phyloP scores from a whole-genome alignment of 1,140 invertebrate genomes.

The Drosophila miranda region DNA sequence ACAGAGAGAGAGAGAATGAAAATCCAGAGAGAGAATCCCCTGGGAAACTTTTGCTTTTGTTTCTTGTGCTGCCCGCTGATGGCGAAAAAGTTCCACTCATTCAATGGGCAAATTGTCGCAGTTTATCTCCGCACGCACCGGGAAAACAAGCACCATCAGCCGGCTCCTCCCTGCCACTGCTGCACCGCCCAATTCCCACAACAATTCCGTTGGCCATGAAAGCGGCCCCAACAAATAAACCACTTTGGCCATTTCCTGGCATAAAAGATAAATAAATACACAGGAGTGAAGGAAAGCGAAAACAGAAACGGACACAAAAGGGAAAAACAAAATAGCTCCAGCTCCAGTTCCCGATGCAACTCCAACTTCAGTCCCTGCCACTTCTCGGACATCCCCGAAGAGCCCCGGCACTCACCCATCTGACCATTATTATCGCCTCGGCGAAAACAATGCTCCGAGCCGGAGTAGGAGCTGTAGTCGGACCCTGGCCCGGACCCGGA shows the following conservation, averaged over 20 bases:
- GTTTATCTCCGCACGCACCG: constrained; percentile 73
- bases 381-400: neutral
- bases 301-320: constrained; percentile 9
- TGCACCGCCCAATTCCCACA: constrained; percentile 30
- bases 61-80: constrained; percentile 27
- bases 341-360: constrained; percentile 55
- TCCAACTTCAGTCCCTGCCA: constrained; percentile 29
- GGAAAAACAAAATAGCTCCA: constrained; percentile 46
- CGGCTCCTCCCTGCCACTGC: constrained; percentile 17
- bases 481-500: too few species aligned
- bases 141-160: constrained; percentile 20
- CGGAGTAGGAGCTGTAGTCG: neutral
- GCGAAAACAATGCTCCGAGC: constrained; percentile 54
- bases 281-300: constrained; percentile 3
- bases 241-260: constrained; percentile 56
- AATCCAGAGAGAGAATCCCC: constrained; percentile 2
- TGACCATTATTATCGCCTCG: constrained; percentile 58
- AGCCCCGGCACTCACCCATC: neutral
- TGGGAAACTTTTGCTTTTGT: constrained; percentile 32
- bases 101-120: constrained; percentile 77
- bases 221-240: constrained; percentile 54
- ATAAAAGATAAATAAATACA: constrained; percentile 44
- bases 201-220: constrained; percentile 20
- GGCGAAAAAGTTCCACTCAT: constrained; percentile 69
- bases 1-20: neutral